Percentiles rank a stretch among this genome's conserved stretches.
Conservation (phyloP, 2,888 invertebrate species). For the Synergus gifuensis region DNA sequence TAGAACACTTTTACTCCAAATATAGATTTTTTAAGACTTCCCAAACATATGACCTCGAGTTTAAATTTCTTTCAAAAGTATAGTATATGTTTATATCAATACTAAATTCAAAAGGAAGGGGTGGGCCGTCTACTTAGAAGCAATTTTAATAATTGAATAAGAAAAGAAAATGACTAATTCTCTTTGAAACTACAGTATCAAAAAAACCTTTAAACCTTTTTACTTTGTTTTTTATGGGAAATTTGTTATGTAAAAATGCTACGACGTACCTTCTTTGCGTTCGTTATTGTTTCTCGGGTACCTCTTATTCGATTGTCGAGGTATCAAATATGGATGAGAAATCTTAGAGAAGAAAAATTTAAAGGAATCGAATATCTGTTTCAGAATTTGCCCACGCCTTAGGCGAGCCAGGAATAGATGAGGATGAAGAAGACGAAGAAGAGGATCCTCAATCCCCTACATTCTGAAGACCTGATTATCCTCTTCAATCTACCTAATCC, state of each 20-base stretch:
- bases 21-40: not conserved
- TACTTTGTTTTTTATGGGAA: not conserved
- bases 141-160: not conserved
- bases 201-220: constrained; percentile 6
- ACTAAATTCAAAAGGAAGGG: no score
- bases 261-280: not conserved
- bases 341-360: not conserved
- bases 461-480: constrained; percentile 60
- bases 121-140: no score
- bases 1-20: not conserved
- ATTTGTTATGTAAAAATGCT: constrained; percentile 16
- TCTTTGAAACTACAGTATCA: not conserved
- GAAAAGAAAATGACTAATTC: not conserved
- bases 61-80: not conserved
- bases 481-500: constrained; percentile 23
- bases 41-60: not conserved
- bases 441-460: constrained; percentile 80
- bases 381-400: constrained; percentile 90
- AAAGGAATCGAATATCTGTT: constrained; percentile 55
- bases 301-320: not conserved
- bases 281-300: constrained; percentile 16
- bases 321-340: not conserved
- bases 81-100: no score
- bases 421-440: constrained; percentile 87
- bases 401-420: constrained; percentile 87